Percentiles rank a stretch among this genome's conserved stretches.
Conservation (phyloP, 2,797 vertebrate genomes). For the Amblyraja radiata region DNA sequence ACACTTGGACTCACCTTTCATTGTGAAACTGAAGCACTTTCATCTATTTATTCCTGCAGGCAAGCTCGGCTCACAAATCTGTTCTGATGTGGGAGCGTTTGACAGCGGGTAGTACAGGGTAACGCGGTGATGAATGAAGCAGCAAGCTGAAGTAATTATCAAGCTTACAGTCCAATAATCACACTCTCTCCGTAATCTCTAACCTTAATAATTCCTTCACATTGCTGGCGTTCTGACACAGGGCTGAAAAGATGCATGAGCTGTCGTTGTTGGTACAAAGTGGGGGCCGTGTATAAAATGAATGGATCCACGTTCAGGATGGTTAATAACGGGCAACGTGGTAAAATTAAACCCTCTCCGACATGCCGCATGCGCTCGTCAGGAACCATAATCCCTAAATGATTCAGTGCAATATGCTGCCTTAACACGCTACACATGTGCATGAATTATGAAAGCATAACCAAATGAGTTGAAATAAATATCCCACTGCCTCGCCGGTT, state of each 20-base stretch:
- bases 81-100: background rate
- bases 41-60: background rate
- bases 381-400: background rate
- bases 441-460: slow-evolving; percentile 10
- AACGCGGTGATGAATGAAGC: background rate
- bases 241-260: background rate
- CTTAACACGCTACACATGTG: slow-evolving; percentile 5
- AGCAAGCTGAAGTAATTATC: background rate
- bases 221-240: background rate
- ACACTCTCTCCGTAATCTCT: background rate
- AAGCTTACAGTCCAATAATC: background rate
- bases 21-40: background rate
- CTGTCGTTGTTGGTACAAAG: background rate
- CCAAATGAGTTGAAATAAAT: background rate
- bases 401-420: slow-evolving; percentile 22
- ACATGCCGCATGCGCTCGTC: background rate
- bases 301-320: slow-evolving; percentile 3
- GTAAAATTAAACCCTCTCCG: slow-evolving; percentile 8
- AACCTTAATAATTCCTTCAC: background rate
- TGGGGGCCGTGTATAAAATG: too few relatives aligned
- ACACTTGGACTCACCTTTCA: background rate
- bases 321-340: background rate
- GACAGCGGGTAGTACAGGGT: background rate
- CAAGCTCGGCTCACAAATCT: background rate
- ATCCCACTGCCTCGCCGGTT: background rate